Base-by-base conservation (phyloP, 1,140 invertebrate genomes). In the Caerostris darwini region DNA sequence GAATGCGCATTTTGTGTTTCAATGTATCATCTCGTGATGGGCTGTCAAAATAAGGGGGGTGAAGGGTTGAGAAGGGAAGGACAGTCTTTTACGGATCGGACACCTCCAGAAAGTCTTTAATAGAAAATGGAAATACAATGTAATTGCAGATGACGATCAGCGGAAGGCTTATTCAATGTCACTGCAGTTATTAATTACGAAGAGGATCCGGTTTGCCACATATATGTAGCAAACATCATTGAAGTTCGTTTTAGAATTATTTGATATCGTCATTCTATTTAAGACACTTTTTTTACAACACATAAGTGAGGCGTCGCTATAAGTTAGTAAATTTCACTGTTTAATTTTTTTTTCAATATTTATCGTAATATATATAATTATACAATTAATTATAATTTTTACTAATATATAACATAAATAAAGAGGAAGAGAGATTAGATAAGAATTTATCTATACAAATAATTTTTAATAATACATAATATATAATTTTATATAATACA, bases 11-110 rank as follows among this genome's bases (percentile, higher is more conserved):
- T 90, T 90, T 19, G 56, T 77, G 12, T 77, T 77, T 77, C 71
- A 77, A 90, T 81, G 89, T 81, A 90, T 81, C 69, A 81, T 14
- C 59, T 90, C 34, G 69, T 90, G 71, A 90, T 90, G 8, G 57
- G 69, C 8, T 61, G 85, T 59, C 58, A 87, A 53, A 67, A n/a
- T 19, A 19, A 3, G n/a, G n/a, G 17, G 14, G 54, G 54, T 4
- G 82, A 54, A 19, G 34, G 54, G 82, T 17, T 64, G 61, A 10
- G 61, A 10, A 64, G 17, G 7, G 7, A 64, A 17, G 54, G 54
- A 83, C 7, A 2, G 14, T 56, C 56, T 83, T 83, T 56, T 83
- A 19, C 82, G 82, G 82, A n/a, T 77, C 53, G 10, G 71, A 77
- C 71, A 77, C 71, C 71, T 50, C 71, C 14, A 12, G 71, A 77